A percentile compares a stretch with the other conserved stretches of the same genome.
Evolutionary conservation across 2,113 vertebrate species (phyloP).

Genomic region (Tupaia chinensis): DNA sequence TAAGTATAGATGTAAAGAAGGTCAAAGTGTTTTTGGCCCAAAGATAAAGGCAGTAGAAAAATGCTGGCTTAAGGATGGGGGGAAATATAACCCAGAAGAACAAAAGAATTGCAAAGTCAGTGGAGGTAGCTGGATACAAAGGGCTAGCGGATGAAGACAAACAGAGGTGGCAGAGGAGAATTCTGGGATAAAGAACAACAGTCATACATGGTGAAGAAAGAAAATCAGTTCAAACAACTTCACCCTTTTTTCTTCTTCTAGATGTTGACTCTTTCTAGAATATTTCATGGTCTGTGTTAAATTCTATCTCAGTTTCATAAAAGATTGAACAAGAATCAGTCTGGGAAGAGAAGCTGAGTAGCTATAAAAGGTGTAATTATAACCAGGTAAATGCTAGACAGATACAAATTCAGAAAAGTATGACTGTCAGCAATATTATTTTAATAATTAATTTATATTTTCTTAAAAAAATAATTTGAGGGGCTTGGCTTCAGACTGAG

Average conservation of each 20-base stretch:
- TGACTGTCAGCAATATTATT: neutral
- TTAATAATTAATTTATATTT: neutral
- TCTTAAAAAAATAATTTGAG: neutral
- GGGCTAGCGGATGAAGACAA: neutral
- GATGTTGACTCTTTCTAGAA: neutral
- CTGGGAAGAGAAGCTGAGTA: neutral
- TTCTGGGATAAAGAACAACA: neutral
- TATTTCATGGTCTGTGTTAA: neutral
- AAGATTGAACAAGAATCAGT: neutral
- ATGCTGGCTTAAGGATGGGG: neutral
- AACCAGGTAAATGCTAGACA: neutral
- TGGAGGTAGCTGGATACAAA: neutral
- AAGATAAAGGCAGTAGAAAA: neutral
- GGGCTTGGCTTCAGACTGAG: neutral
- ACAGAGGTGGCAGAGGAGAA: neutral
- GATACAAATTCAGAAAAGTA: neutral
- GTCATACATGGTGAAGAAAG: neutral
- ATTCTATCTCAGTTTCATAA: neutral
- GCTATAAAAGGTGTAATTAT: neutral
- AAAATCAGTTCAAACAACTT: neutral
- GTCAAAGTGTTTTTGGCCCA: neutral
- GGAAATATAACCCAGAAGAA: neutral
- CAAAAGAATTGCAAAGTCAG: neutral
- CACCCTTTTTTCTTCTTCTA: neutral
- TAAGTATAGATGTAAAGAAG: neutral